These are phyloP conservation scores for Sphenopsis melanotis DNA, from an alignment of 2,797 vertebrate species.

Conservation along the genomic window DNA sequence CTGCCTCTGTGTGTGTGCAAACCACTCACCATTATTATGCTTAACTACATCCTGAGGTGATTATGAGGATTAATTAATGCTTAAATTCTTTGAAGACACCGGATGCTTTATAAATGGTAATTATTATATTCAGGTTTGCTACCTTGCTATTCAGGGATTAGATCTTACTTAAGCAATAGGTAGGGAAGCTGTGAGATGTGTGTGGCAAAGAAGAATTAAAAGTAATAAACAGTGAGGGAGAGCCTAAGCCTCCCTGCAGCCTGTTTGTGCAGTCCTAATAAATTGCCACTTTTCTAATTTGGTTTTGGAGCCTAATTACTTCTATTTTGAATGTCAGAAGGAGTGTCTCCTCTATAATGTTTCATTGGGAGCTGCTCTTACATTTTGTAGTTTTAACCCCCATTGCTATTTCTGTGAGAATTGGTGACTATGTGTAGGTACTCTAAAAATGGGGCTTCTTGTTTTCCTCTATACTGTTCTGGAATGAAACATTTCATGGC, in stretches of 20 bases:
- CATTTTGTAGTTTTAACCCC: not conserved
- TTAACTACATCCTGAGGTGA: constrained; percentile 14
- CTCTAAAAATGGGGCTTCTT: not conserved
- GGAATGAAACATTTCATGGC: not conserved
- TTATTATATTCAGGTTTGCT: constrained; percentile 40
- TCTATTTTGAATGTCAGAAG: not conserved
- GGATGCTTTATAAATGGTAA: constrained; percentile 42
- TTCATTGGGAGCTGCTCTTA: not conserved
- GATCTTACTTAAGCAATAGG: not conserved
- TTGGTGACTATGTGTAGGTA: not conserved
- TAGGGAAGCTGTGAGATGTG: not conserved
- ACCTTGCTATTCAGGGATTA: not conserved
- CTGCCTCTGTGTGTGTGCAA: not conserved
- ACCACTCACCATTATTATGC: not conserved
- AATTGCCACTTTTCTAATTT: constrained; percentile 12
- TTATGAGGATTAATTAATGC: constrained; percentile 1
- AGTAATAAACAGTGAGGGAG: not conserved
- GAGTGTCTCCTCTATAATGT: not conserved
- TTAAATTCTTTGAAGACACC: not conserved
- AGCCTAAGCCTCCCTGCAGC: not conserved
- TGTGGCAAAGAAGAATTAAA: not conserved
- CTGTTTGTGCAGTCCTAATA: constrained; percentile 17
- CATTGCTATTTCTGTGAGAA: not conserved
- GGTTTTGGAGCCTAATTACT: not conserved
- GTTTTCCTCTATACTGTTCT: not conserved